These are phyloP conservation scores for Scelioninae gen. 2 DNA, from an alignment of 2,888 invertebrate species.

Conservation along the genomic window DNA sequence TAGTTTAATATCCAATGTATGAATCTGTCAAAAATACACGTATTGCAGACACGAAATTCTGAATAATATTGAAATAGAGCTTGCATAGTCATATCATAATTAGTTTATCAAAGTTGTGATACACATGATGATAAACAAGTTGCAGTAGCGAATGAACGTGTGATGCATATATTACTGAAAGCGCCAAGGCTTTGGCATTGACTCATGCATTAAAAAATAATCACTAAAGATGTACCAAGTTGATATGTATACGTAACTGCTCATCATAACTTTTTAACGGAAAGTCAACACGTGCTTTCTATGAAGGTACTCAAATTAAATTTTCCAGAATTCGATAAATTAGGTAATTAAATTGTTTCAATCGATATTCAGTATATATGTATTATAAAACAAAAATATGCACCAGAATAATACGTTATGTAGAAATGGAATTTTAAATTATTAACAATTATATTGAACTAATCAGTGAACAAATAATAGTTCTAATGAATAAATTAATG, in stretches of 20 bases:
- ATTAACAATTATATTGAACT: too few relatives aligned
- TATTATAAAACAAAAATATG: too few relatives aligned
- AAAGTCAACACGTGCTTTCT: conserved; percentile 37
- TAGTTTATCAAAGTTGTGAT: conserved; percentile 48
- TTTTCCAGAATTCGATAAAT: conserved; percentile 15
- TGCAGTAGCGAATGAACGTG: conserved; percentile 46
- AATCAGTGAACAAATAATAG: too few relatives aligned
- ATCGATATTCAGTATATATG: too few relatives aligned
- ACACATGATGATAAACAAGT: conserved; percentile 54
- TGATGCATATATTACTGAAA: conserved; percentile 55
- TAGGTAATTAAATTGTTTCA: not conserved
- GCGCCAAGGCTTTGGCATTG: conserved; percentile 58
- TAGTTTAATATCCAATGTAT: conserved; percentile 1
- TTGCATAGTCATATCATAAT: conserved; percentile 24
- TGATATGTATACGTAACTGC: conserved; percentile 51
- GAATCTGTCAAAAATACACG: too few relatives aligned
- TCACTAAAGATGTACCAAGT: conserved; percentile 53
- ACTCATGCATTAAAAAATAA: conserved; percentile 57
- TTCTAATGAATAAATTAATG: too few relatives aligned
- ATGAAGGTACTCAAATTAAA: conserved; percentile 13
- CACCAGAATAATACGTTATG: too few relatives aligned
- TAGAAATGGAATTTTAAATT: too few relatives aligned
- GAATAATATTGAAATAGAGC: conserved; percentile 4
- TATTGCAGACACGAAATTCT: too few relatives aligned
- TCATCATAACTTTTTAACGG: conserved; percentile 44